Evolutionary conservation across 2,888 invertebrate genomes (phyloP), one percentile per base, ranked within the genome.

Genomic region (Busseola fusca): DNA sequence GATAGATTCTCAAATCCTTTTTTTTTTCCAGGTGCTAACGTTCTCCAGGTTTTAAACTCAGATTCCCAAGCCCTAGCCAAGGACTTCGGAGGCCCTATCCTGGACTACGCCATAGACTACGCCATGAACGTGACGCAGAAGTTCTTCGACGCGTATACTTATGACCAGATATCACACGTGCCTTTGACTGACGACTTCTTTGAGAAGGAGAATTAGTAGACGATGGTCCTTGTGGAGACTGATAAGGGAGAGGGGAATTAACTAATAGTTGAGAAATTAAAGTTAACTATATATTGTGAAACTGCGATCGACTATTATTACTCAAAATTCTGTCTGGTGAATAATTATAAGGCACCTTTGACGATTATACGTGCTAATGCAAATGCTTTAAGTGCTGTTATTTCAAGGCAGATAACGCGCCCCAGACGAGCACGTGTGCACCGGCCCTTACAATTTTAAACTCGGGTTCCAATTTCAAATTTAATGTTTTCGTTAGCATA

Each of bases 91-190:
- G 95, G 92, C 0, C 95, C 95, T 0, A 95, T 95, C 71, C 90
- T 95, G 50, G 95, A 95, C 83, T 95, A 94, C 84, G 95, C 95
- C 37, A 95, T 95, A 37, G 94, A 93, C 65, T 95, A 95, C 77
- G 93, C 93, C 6, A 95, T 95, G 95, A 95, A 95, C 64, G 94
- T 95, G 52, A 95, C 95, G 0, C 95, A 95, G 80, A 83, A 90
- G n/a, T 95, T 95, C 90, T 95, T 95, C 80, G 89, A 93, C 73
- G 90, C 95, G 0, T 95, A 93, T 82, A 95, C 95, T 0, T 95
- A 95, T 77, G 92, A 95, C 68, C 95, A 95, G 82, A 86, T 95
- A 67, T 92, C 92, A 3, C 90, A 91, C 37, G 91, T 95, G 6
- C 95, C 95, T 0, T 83, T 95, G 0, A 91, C 93, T 34, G 93